Percentiles rank a stretch among this genome's conserved stretches.
Conservation (phyloP, 37 sponge, comb jelly and placozoan genomes). For the Axinella damicornis region DNA sequence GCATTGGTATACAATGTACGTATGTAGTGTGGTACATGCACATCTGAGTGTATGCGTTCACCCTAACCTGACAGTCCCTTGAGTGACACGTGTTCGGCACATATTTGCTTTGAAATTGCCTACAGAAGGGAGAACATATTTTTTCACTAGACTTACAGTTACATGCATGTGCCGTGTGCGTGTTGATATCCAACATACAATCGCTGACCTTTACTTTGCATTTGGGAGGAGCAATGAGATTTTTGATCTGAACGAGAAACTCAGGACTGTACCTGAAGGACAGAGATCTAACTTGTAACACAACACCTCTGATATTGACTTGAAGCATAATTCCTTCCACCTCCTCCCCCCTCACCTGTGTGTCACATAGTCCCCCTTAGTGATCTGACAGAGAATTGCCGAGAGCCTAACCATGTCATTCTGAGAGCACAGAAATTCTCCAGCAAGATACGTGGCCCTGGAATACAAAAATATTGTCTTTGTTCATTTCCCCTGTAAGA, state of each 20-base stretch:
- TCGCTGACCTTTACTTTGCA: slow-evolving; percentile 62
- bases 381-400: slow-evolving; percentile 81
- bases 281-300: not conserved
- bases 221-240: slow-evolving; percentile 70
- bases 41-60: not conserved
- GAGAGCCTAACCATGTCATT: slow-evolving; percentile 67
- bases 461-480: not conserved
- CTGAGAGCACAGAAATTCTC: slow-evolving; percentile 76
- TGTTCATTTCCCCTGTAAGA: too few relatives aligned
- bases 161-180: not conserved
- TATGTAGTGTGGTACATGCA: not conserved
- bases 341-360: slow-evolving; percentile 43
- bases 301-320: too few relatives aligned
- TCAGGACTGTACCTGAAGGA: slow-evolving; percentile 53
- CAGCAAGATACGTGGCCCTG: slow-evolving; percentile 81
- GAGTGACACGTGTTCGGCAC: slow-evolving; percentile 47
- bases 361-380: slow-evolving; percentile 58
- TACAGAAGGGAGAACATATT: slow-evolving; percentile 9
- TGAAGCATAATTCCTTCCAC: too few relatives aligned
- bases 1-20: too few relatives aligned
- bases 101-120: slow-evolving; percentile 55
- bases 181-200: too few relatives aligned
- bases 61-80: slow-evolving; percentile 54
- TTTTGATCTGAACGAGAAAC: slow-evolving; percentile 28
- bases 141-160: too few relatives aligned